Base-by-base conservation (phyloP, 1,140 invertebrate species). In the Philotrypesis tridentata region DNA sequence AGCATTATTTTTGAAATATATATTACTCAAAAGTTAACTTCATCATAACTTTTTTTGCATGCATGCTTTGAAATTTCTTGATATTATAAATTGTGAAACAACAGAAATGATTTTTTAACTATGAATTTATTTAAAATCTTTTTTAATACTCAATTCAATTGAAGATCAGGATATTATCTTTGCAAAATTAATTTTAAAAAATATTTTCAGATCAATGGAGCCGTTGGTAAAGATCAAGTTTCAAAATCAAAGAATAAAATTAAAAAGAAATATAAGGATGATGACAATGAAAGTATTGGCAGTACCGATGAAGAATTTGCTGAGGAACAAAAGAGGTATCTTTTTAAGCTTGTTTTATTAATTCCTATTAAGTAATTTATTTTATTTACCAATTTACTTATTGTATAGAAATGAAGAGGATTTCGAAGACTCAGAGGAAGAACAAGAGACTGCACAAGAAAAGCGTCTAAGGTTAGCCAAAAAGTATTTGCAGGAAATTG, bases 381-480 rank as follows among this genome's bases (percentile, higher is more conserved):
- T 71, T 12, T 60, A 68, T n/a, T 25, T 21, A 11, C 14, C 68
- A 37, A 75, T 70, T 68, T 55, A 70, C 68, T 60, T 78, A 61
- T 79, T 74, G 8, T 80, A n/a, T 40, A 84, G 71, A 14, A 68
- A 80, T 80, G 33, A 84, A 43, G 82, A 85, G 25, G 85, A 80
- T 21, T 84, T 85, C 40, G 93, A 93, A 55, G 90, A 92, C 2
- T 93, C 93, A 61, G 93, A 95, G 79, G 95, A 95, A 84, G 95
- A 96, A 81, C 93, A 95, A 81, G 95, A 96, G 89, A 98, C 97
- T 9, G 94, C 96, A 0, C 96, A 98, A 89, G 96, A 98, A 87
- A 98, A 98, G 88, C 96, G 96, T 86, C 85, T 99, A 48, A 93
- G 96, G 48, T 91, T 98, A 81, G 97, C 97, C 0, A 98, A 98